phyloP scores from a whole-genome alignment of 2,797 vertebrate genomes.

The Crenuchus spilurus region DNA sequence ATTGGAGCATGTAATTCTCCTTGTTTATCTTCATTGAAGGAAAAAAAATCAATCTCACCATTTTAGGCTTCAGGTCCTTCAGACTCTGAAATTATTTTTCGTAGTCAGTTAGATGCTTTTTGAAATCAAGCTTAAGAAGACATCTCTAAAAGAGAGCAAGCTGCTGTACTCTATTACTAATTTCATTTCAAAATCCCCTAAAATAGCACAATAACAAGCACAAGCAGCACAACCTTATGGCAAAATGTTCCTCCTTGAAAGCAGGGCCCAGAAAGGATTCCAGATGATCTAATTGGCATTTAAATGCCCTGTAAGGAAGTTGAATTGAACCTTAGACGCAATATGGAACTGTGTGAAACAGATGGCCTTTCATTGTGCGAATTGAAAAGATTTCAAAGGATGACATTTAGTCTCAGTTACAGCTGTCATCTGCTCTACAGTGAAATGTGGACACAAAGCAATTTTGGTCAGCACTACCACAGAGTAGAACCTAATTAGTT shows the following conservation, averaged over 20 bases:
- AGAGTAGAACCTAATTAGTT: conserved; percentile 2
- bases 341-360: neutral
- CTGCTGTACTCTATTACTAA: no score
- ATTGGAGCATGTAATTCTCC: no score
- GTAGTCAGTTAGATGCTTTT: no score
- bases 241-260: neutral
- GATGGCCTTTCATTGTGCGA: conserved; percentile 4
- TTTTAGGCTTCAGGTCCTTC: no score
- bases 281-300: neutral
- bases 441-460: neutral
- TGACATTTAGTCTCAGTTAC: conserved; percentile 3
- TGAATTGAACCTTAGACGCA: neutral
- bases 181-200: no score
- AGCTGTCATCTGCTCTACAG: neutral
- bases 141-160: no score
- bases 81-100: no score
- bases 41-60: no score
- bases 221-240: neutral
- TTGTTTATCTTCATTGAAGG: no score
- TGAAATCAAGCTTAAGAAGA: no score
- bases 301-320: neutral
- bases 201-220: neutral
- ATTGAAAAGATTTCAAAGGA: neutral
- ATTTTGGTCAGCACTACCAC: neutral
- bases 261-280: neutral